Evolutionary conservation across 2,888 invertebrate species (phyloP).

Genomic region (Abrostola tripartita): DNA sequence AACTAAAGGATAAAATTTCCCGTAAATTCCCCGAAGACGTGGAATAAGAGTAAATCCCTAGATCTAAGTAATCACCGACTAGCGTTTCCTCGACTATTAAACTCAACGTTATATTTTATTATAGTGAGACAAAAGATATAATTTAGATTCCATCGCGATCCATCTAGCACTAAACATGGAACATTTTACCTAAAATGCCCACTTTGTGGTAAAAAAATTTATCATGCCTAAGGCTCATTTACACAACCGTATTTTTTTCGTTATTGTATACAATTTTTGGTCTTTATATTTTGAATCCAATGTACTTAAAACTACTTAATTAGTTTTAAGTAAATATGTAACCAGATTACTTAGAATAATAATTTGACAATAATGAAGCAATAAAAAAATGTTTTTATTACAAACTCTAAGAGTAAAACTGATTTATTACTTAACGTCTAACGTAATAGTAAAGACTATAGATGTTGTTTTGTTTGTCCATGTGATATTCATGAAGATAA

Average conservation of each 20-base stretch:
- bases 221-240: constrained; percentile 20
- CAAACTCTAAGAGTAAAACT: too few relatives aligned
- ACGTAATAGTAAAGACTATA: too few relatives aligned
- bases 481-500: too few relatives aligned
- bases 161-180: constrained; percentile 23
- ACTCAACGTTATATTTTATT: constrained; percentile 12
- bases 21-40: constrained; percentile 2
- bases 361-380: too few relatives aligned
- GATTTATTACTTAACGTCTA: too few relatives aligned
- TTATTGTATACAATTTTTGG: neutral
- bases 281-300: neutral
- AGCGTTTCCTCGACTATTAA: constrained; percentile 8
- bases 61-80: neutral
- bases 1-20: constrained; percentile 16
- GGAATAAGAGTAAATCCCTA: constrained; percentile 1
- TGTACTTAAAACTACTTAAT: neutral
- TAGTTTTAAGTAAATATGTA: too few relatives aligned
- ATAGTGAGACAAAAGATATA: constrained; percentile 18
- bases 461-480: too few relatives aligned
- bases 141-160: constrained; percentile 18
- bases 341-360: too few relatives aligned
- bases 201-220: constrained; percentile 31
- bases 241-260: constrained; percentile 20
- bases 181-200: constrained; percentile 37
- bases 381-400: too few relatives aligned